Base-by-base conservation (phyloP, 2,888 invertebrate genomes). In the Sinhomidia bicolor region DNA sequence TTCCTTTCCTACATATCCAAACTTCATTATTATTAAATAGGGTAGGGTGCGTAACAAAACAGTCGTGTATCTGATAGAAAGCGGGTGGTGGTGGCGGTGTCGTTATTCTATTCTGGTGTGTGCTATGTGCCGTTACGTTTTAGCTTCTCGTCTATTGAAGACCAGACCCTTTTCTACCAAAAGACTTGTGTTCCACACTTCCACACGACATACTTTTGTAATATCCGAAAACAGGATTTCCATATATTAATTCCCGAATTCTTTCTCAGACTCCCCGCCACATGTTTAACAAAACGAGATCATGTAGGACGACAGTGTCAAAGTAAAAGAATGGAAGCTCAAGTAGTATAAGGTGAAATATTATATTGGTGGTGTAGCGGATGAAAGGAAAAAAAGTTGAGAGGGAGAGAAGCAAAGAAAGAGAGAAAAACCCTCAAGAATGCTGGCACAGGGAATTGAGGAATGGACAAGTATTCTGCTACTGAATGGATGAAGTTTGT, bases 241-340 rank as follows among this genome's bases (percentile, higher is more conserved):
- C 86, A 87, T 87, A 81, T 80, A 81, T 87, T 87, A 87, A 71
- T 62, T 87, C 62, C 81, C 74, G 81, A 57, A 81, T 60, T 74
- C 68, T 47, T 62, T 62, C 36, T 87, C 60, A 41, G 41, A 71
- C 71, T 7, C 47, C 71, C 44, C 29, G 29, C 86, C 86, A 87
- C 86, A 87, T 87, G 86, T 87, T 44, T 44, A 44, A 74, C 74
- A 20, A 74, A 74, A 23, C 74, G 47, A 47, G 47, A 47, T 74
- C 74, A 74, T 32, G 74, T 51, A 74, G 65, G 36, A 65, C 23
- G 74, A 74, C 74, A 47, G 7, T 65, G 65, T 65, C 68, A 65
- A 41, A 54, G 17, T 68, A 57, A 86, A 86, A 47, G 47, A 83
- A 54, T 74, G 54, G 36, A 20, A 44, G 57, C 23, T n/a, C 17